Percentiles rank a stretch among this genome's conserved stretches.
phyloP scores from a whole-genome alignment of 1,140 invertebrate genomes.

The Drosophila carrolli region DNA sequence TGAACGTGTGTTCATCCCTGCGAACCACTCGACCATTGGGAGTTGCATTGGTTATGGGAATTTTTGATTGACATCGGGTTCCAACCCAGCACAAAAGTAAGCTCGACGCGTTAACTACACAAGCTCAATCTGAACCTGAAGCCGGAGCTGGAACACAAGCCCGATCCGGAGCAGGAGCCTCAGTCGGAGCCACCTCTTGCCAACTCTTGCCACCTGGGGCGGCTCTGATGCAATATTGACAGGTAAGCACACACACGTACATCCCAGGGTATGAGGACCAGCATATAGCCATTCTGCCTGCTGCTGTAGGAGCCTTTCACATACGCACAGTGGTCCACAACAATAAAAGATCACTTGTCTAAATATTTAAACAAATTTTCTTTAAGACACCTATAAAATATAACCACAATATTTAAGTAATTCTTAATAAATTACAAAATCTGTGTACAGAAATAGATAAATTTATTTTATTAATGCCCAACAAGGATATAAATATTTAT shows the following conservation, averaged over 20 bases:
- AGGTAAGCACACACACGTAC: constrained; percentile 56
- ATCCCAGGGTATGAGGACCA: constrained; percentile 11
- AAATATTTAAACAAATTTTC: not conserved
- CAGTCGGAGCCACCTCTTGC: constrained; percentile 8
- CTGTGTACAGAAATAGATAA: too few relatives aligned
- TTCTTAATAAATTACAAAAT: too few relatives aligned
- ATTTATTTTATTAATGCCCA: too few relatives aligned
- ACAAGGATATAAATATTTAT: too few relatives aligned
- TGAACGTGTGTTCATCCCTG: constrained; percentile 31
- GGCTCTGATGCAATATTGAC: constrained; percentile 80
- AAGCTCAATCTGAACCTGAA: constrained; percentile 22
- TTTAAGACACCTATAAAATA: too few relatives aligned
- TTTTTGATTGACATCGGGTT: constrained; percentile 82
- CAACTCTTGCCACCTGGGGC: constrained; percentile 61
- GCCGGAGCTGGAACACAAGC: constrained; percentile 10
- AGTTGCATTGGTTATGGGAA: constrained; percentile 80
- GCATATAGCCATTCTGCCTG: constrained; percentile 22
- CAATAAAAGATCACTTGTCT: not conserved
- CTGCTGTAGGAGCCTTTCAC: constrained; percentile 32
- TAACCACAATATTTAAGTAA: too few relatives aligned
- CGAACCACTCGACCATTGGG: constrained; percentile 51
- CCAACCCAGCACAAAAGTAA: constrained; percentile 40
- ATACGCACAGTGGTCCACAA: constrained; percentile 11
- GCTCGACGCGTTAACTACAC: constrained; percentile 75
- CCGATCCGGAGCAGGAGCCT: constrained; percentile 14